Evolutionary conservation across 2,113 vertebrate genomes (phyloP).

Genomic region (Aptenodytes forsteri): DNA sequence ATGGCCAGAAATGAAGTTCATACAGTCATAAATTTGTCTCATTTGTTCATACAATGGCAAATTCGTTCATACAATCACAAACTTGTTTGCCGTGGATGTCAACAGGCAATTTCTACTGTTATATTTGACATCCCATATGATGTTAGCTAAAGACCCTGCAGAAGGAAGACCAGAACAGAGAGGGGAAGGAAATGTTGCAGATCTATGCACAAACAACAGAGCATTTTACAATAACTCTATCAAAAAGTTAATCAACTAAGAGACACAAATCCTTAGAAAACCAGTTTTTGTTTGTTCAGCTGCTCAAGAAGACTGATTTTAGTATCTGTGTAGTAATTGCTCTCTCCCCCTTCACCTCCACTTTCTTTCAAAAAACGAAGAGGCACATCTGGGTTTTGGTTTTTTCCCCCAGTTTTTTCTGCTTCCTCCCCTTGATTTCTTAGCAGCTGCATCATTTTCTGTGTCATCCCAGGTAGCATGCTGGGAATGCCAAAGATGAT

Average conservation of each 20-base stretch:
- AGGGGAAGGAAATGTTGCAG: background rate
- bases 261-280: background rate
- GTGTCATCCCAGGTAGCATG: background rate
- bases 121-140: background rate
- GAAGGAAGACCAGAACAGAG: background rate
- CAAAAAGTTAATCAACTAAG: background rate
- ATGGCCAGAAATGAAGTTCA: background rate
- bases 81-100: background rate
- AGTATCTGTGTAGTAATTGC: background rate
- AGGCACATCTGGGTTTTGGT: background rate
- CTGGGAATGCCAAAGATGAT: background rate
- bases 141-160: background rate
- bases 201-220: background rate
- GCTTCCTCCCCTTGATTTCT: background rate
- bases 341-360: background rate
- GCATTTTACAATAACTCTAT: background rate
- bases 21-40: background rate
- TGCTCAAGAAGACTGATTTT: background rate
- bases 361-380: background rate
- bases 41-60: background rate
- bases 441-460: background rate
- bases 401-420: background rate
- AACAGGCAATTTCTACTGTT: background rate
- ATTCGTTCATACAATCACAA: background rate
- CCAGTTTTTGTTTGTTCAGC: background rate